These are phyloP conservation scores for Epicauta chinensis DNA, from an alignment of 1,140 invertebrate species.

Conservation along the genomic window DNA sequence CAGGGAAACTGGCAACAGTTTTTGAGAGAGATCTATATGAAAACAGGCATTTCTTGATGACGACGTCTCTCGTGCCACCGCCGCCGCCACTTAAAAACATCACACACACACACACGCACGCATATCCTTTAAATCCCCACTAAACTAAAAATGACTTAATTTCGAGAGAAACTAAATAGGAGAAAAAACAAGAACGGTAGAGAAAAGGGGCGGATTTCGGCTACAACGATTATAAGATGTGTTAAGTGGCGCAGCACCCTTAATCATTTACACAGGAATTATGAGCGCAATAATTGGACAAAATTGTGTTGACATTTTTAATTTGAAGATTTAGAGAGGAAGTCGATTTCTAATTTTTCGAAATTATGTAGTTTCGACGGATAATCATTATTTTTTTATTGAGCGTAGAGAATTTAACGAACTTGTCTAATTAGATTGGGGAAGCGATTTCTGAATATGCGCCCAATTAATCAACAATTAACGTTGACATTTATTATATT, in stretches of 20 bases:
- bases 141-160: constrained; percentile 23
- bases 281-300: constrained; percentile 25
- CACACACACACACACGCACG: too few species aligned
- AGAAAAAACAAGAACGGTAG: too few species aligned
- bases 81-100: not conserved
- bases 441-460: too few species aligned
- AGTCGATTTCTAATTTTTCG: too few species aligned
- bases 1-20: constrained; percentile 22
- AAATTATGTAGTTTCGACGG: too few species aligned
- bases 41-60: constrained; percentile 16
- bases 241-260: constrained; percentile 27
- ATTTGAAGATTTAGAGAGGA: too few species aligned
- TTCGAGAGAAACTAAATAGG: too few species aligned
- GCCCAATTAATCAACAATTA: too few species aligned
- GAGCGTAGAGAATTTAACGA: too few species aligned
- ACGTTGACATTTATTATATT: too few species aligned
- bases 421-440: too few species aligned
- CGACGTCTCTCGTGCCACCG: constrained; percentile 18
- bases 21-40: constrained; percentile 1
- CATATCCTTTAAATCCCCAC: constrained; percentile 11
- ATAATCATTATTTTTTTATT: too few species aligned
- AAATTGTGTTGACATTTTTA: constrained; percentile 23
- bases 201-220: constrained; percentile 25
- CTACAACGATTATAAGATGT: constrained; percentile 20
- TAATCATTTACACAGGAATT: constrained; percentile 18